Evolutionary conservation across 2,888 invertebrate genomes (phyloP), one percentile per base, ranked within the genome.

Genomic region (Lithophane ornitopus): DNA sequence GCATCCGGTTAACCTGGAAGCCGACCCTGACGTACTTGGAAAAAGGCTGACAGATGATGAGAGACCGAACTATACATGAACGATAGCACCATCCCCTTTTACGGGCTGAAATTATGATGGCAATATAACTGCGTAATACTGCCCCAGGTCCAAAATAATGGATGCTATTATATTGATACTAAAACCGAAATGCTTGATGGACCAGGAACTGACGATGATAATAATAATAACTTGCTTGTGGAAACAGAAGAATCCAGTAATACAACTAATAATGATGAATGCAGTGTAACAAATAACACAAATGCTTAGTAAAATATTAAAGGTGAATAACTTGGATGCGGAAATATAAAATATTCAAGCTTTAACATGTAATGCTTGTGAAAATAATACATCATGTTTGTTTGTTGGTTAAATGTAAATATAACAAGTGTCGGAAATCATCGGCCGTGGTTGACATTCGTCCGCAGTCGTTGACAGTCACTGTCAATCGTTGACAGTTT

Each of bases 391-490:
- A 34, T 44, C 22, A 1, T 65, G 7, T 44, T 16, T 26, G 34
- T 71, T 77, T 78, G 62, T 71, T 2, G 72, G 56, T 58, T 77
- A 44, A 63, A 71, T 78, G 71, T 52, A 14, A 7, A 52, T n/a
- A 44, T 22, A 41, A 49, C 1, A 19, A 34, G 22, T 7, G 7
- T 14, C 26, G n/a, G 22, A 2, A 16, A 12, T 65, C 6, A 1
- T 39, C 16, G n/a, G 28, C 9, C 9, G 26, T 16, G 9, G 6
- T 49, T 12, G 34, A 14, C 22, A 41, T 6, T n/a, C 8, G 22
- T 44, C 4, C 41, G 6, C 4, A n/a, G n/a, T 34, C 0, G 22
- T 19, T n/a, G n/a, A 1, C 65, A 65, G 28, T 34, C 8, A 41
- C 9, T 3, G 41, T 3, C 41, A 41, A 22, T 14, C 16, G 4